Evolutionary conservation across 2,888 invertebrate genomes (phyloP).

Genomic region (Amblyjoppa fuscipennis): DNA sequence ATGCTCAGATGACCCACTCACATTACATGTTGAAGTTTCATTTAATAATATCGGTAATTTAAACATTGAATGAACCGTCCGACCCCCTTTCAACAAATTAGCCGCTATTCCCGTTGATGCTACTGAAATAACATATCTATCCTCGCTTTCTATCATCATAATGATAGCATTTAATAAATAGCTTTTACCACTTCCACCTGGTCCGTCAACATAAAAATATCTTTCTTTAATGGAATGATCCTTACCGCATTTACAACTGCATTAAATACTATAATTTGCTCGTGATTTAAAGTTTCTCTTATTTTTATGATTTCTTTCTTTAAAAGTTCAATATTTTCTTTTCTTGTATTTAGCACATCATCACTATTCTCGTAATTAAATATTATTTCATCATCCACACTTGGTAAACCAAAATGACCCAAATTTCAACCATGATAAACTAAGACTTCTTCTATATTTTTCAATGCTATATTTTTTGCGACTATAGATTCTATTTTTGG

Average conservation of each 20-base stretch:
- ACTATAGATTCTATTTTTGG: constrained; percentile 22
- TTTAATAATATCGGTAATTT: constrained; percentile 30
- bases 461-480: constrained; percentile 23
- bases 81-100: constrained; percentile 7
- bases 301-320: constrained; percentile 18
- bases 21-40: constrained; percentile 46
- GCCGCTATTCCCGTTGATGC: constrained; percentile 32
- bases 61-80: constrained; percentile 30
- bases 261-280: constrained; percentile 1
- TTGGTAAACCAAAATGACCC: constrained; percentile 15
- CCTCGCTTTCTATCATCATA: neutral
- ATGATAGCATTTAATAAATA: constrained; percentile 42
- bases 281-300: constrained; percentile 20
- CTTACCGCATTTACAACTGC: constrained; percentile 39
- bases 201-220: constrained; percentile 4
- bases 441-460: constrained; percentile 30
- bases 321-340: neutral
- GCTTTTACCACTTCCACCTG: constrained; percentile 48
- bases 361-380: neutral
- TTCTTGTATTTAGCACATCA: neutral
- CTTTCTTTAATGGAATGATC: neutral
- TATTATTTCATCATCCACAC: constrained; percentile 8
- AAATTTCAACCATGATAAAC: constrained; percentile 13
- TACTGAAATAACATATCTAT: neutral
- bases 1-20: constrained; percentile 35